phyloP scores from a whole-genome alignment of 30 jellyfish, hydroid and myxozoan genomes.

The Pelagia noctiluca region DNA sequence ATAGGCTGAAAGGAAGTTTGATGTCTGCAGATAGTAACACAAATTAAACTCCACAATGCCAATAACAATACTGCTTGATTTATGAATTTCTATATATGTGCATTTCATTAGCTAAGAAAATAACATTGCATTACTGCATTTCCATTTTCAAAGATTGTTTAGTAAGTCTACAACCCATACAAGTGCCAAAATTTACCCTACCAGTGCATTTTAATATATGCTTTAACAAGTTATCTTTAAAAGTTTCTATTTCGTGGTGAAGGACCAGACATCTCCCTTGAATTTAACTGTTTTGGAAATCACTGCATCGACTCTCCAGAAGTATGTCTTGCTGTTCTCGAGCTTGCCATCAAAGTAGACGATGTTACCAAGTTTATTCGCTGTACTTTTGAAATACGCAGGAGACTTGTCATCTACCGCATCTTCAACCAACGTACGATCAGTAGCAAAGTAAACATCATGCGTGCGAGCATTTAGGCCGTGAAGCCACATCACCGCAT shows the following conservation, averaged over 20 bases:
- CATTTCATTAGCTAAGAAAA: too few species aligned
- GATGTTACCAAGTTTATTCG: slow-evolving; percentile 4
- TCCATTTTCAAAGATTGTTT: too few species aligned
- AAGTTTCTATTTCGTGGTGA: slow-evolving; percentile 8
- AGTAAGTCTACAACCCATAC: too few species aligned
- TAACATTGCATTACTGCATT: too few species aligned
- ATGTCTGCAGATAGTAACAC: too few species aligned
- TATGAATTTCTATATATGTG: too few species aligned
- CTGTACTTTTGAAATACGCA: slow-evolving; percentile 7
- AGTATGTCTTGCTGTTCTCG: background rate
- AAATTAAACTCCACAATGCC: too few species aligned
- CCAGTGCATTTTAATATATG: too few species aligned
- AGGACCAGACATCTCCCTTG: slow-evolving; percentile 47
- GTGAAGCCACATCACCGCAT: slow-evolving; percentile 53
- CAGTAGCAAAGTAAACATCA: slow-evolving; percentile 36
- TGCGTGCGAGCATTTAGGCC: background rate
- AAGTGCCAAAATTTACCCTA: too few species aligned
- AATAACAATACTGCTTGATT: too few species aligned
- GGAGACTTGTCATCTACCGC: background rate
- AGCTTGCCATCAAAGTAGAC: slow-evolving; percentile 1
- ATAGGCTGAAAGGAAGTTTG: too few species aligned
- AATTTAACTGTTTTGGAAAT: background rate
- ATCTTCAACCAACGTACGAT: background rate
- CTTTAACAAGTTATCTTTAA: too few species aligned
- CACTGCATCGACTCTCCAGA: slow-evolving; percentile 50